phyloP scores from a whole-genome alignment of 2,888 invertebrate genomes.

The Cerceris rybyensis region DNA sequence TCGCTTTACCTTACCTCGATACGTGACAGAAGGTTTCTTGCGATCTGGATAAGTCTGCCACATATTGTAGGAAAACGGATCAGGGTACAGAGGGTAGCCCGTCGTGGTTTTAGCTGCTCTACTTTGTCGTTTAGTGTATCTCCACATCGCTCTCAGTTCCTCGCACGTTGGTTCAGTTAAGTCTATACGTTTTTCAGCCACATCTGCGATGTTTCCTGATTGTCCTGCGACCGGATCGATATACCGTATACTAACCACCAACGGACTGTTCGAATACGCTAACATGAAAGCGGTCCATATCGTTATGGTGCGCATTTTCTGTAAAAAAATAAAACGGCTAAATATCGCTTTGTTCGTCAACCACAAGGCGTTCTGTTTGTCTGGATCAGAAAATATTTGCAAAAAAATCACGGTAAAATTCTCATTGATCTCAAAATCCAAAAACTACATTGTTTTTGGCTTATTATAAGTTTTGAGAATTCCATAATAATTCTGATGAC shows the following conservation, averaged over 20 bases:
- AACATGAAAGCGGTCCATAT: slow-evolving; percentile 72
- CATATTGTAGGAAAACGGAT: slow-evolving; percentile 91
- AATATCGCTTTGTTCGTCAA: not conserved
- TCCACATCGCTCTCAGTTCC: slow-evolving; percentile 95
- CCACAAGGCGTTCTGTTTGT: no score
- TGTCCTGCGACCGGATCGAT: slow-evolving; percentile 60
- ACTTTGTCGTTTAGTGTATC: slow-evolving; percentile 93
- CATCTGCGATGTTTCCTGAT: slow-evolving; percentile 47
- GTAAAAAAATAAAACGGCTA: slow-evolving; percentile 26
- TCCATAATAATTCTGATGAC: no score
- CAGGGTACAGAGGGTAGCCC: slow-evolving; percentile 81
- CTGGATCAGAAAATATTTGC: no score
- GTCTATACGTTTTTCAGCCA: slow-evolving; percentile 69
- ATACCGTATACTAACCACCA: slow-evolving; percentile 67
- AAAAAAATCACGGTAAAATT: no score
- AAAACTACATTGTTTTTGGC: no score
- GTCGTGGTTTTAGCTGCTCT: slow-evolving; percentile 93
- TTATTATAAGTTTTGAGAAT: no score
- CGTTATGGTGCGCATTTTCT: slow-evolving; percentile 73
- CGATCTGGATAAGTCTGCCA: slow-evolving; percentile 87
- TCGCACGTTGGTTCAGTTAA: slow-evolving; percentile 91
- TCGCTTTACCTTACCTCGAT: slow-evolving; percentile 71
- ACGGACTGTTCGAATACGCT: slow-evolving; percentile 67
- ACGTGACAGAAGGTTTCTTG: slow-evolving; percentile 66
- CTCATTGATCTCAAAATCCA: no score